Evolutionary conservation across 2,797 vertebrate genomes (phyloP), one percentile per base, ranked within the genome.

Genomic region (Brachyrhaphis roseni): DNA sequence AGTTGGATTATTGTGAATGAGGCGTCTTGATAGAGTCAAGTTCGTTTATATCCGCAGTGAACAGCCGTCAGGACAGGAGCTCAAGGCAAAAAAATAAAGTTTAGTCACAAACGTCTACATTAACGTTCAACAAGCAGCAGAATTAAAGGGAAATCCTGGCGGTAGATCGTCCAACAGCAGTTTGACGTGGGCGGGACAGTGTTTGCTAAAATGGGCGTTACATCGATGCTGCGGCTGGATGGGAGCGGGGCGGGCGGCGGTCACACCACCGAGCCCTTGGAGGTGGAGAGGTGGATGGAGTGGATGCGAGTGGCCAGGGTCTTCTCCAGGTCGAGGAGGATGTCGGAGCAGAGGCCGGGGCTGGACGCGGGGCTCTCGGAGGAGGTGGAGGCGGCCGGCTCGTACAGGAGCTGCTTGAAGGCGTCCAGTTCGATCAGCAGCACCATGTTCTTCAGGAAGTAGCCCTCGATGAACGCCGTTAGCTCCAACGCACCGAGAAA

Each of bases 391-490:
- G 96, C 93, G 0, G 96, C 41, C 51, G 96, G 96, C 83, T 99
- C 98, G 5, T 98, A 98, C 76, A 99, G 94, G 74, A 99, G 96
- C 95, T 98, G 98, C 93, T 99, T 99, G 96, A 99, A 99, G 70
- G 95, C 93, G 93, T 99, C 98, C 0, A 98, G 97, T 91, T 99
- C 98, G 2, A 99, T 98, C 88, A 99, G 97, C 90, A 98, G 97
- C 97, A 98, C 97, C 98, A 99, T 98, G 90, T 99, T 99, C 96
- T 99, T 99, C 91, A 99, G 95, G 91, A 99, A 99, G 91, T 98
- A 99, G 91, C 98, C 98, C 96, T 99, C 98, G 23, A 98, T 98
- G 90, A 98, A 99, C 2, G 97, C 94, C 0, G 98, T 96, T 31
- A 99, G 96, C 94, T 99, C 98, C 0, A 93, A 92, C 82, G 98